Percentiles rank a stretch among this genome's conserved stretches.
phyloP scores from a whole-genome alignment of 2,888 invertebrate species.

The Cephus pygmeus region DNA sequence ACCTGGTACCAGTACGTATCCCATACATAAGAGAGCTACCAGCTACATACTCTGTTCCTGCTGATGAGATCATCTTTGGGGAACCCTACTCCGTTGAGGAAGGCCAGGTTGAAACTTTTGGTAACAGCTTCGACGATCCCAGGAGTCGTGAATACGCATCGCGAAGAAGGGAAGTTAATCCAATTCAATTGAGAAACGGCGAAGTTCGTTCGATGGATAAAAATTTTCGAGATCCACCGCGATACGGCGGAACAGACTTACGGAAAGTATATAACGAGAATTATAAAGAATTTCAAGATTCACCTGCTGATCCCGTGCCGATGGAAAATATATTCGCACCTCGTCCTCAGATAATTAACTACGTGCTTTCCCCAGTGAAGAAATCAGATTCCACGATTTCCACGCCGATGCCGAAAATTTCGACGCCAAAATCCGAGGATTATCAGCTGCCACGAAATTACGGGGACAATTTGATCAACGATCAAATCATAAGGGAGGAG shows the following conservation, averaged over 20 bases:
- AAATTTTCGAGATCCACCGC: neutral
- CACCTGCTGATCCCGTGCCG: neutral
- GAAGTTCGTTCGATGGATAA: neutral
- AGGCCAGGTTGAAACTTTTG: neutral
- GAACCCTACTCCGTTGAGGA: neutral
- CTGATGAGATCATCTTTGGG: neutral
- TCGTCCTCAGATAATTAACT: constrained; percentile 48
- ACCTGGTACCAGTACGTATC: neutral
- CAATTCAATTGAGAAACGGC: neutral
- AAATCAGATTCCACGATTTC: neutral
- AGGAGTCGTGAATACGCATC: neutral
- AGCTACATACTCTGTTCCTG: neutral
- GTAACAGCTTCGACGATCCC: neutral
- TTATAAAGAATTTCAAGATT: neutral
- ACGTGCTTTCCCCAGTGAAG: constrained; percentile 30
- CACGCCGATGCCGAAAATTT: neutral
- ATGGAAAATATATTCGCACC: constrained; percentile 48
- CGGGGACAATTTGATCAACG: constrained; percentile 32
- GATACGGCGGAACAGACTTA: neutral
- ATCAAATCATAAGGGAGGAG: constrained; percentile 26
- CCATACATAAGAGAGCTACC: neutral
- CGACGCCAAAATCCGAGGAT: neutral
- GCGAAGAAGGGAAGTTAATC: neutral
- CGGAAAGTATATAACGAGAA: neutral
- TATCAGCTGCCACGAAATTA: constrained; percentile 27